Evolutionary conservation across 2,888 invertebrate genomes (phyloP).

Genomic region (Macaria liturata): DNA sequence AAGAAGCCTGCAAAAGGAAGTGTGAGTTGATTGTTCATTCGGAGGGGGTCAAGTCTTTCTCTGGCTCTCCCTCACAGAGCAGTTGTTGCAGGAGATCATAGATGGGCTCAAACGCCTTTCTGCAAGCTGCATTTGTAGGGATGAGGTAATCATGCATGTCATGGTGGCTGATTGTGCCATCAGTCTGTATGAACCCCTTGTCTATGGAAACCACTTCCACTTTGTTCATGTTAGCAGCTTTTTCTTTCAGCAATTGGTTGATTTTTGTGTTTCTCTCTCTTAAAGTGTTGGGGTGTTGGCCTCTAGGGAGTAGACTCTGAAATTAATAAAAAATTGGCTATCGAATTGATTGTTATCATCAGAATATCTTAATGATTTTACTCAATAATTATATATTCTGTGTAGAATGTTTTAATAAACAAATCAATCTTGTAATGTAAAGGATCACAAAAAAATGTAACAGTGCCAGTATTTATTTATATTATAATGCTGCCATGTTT

Average conservation of each 20-base stretch:
- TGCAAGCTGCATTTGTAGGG: conserved; percentile 92
- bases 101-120: conserved; percentile 93
- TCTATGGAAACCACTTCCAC: conserved; percentile 92
- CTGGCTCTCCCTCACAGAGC: conserved; percentile 88
- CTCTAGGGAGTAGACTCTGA: conserved; percentile 94
- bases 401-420: no score
- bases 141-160: conserved; percentile 97
- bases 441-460: no score
- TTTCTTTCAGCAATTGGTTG: conserved; percentile 88
- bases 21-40: conserved; percentile 74
- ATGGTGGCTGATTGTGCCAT: conserved; percentile 92
- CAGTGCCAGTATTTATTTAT: no score
- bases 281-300: conserved; percentile 91
- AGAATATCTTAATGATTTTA: no score
- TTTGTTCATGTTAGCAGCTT: conserved; percentile 85
- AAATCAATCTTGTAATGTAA: no score
- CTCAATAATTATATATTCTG: no score
- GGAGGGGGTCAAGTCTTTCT: conserved; percentile 89
- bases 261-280: conserved; percentile 90
- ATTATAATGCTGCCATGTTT: no score
- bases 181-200: conserved; percentile 89
- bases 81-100: conserved; percentile 91
- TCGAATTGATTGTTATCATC: no score
- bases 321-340: conserved; percentile 45
- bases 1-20: conserved; percentile 53